These are phyloP conservation scores for Corythoichthys haematopterus DNA, from an alignment of 2,113 vertebrate genomes.

Conservation along the genomic window DNA sequence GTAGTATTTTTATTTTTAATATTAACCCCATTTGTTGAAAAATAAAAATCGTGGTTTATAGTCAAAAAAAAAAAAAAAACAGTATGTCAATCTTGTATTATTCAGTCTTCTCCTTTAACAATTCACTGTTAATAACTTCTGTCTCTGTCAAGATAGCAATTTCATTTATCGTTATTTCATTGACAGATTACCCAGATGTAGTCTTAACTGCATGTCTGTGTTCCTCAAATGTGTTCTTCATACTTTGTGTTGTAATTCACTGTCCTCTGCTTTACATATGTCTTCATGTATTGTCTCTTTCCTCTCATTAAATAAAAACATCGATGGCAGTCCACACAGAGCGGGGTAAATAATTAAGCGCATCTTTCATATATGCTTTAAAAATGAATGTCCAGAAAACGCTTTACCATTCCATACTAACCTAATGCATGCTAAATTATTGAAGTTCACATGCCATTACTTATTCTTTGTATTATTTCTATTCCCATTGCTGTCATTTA, in stretches of 20 bases:
- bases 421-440: conserved; percentile 62
- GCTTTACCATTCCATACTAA: conserved; percentile 40
- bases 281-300: conserved; percentile 72
- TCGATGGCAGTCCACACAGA: conserved; percentile 89
- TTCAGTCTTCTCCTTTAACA: conserved; percentile 51
- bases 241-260: conserved; percentile 64
- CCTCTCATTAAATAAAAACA: conserved; percentile 67
- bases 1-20: too few relatives aligned
- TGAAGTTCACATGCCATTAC: conserved; percentile 35
- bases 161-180: conserved; percentile 20
- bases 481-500: conserved; percentile 56
- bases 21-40: too few relatives aligned
- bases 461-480: conserved; percentile 52
- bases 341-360: conserved; percentile 85
- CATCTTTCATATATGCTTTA: conserved; percentile 61
- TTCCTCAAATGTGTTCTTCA: conserved; percentile 45
- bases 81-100: conserved; percentile 36
- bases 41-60: too few relatives aligned
- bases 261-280: conserved; percentile 83
- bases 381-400: conserved; percentile 61
- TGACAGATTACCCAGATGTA: conserved; percentile 14
- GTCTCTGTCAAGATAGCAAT: conserved; percentile 32
- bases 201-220: conserved; percentile 63
- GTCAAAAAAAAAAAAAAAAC: too few relatives aligned
- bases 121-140: conserved; percentile 42